Evolutionary conservation across 2,797 vertebrate genomes (phyloP).

Genomic region (Syngnathus acus): DNA sequence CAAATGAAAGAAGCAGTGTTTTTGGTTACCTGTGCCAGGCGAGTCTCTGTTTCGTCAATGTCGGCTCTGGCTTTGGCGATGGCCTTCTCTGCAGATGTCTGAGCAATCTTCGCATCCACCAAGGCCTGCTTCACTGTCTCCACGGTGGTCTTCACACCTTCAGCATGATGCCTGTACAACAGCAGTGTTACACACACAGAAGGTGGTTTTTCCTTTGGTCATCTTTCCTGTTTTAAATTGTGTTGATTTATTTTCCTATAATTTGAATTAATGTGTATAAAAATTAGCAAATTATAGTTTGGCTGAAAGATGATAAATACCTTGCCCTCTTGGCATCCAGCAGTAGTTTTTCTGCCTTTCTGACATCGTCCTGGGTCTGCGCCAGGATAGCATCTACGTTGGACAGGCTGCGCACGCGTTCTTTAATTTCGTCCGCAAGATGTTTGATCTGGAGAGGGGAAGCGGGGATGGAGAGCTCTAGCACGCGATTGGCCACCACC

Average conservation of each 20-base stretch:
- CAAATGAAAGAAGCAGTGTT: not conserved
- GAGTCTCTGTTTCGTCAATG: constrained; percentile 75
- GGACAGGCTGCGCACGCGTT: constrained; percentile 82
- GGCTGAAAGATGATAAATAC: constrained; percentile 47
- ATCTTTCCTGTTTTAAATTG: too few relatives aligned
- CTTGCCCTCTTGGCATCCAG: constrained; percentile 83
- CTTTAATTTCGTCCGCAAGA: constrained; percentile 87
- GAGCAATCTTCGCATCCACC: constrained; percentile 75
- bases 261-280: too few relatives aligned
- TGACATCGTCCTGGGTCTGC: constrained; percentile 82
- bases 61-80: constrained; percentile 75
- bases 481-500: constrained; percentile 81
- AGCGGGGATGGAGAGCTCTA: constrained; percentile 92
- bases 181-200: not conserved
- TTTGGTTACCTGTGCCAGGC: constrained; percentile 68
- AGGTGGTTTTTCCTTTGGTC: not conserved
- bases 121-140: constrained; percentile 78
- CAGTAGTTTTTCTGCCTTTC: constrained; percentile 78
- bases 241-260: too few relatives aligned
- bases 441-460: constrained; percentile 84
- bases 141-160: constrained; percentile 77
- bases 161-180: constrained; percentile 72
- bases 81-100: constrained; percentile 79
- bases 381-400: constrained; percentile 89
- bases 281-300: not conserved